Percentiles rank a stretch among this genome's conserved stretches.
These are phyloP conservation scores for Platyscapa corneri DNA, from an alignment of 1,140 invertebrate genomes.

Conservation along the genomic window DNA sequence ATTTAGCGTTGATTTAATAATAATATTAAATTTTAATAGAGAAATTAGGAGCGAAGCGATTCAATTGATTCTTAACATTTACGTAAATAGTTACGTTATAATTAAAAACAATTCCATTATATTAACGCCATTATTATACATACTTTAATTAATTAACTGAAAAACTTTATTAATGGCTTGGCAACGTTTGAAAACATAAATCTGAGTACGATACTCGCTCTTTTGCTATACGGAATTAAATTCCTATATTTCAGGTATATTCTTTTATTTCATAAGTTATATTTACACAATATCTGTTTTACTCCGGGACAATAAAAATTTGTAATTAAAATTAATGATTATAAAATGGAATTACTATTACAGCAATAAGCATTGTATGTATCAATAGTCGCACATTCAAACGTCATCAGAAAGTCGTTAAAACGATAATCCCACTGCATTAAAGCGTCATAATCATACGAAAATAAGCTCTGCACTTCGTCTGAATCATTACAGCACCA, in stretches of 20 bases:
- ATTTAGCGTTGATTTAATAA: neutral
- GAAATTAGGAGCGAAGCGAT: neutral
- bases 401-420: slow-evolving; percentile 14
- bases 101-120: neutral
- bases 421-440: neutral
- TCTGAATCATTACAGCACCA: neutral
- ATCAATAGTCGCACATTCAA: neutral
- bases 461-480: neutral
- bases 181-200: neutral
- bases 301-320: neutral
- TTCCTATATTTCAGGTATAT: neutral
- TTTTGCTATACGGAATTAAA: neutral
- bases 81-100: neutral
- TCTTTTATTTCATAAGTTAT: neutral
- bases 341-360: neutral
- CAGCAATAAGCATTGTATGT: neutral
- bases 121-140: neutral
- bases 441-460: neutral
- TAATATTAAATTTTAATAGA: neutral
- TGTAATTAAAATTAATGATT: slow-evolving; percentile 1
- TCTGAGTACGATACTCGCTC: neutral
- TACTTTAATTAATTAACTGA: neutral
- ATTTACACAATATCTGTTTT: neutral
- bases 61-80: neutral
- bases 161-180: neutral